A percentile compares a stretch with the other conserved stretches of the same genome.
Conservation (phyloP, 2,888 invertebrate species). For the Neoaliturus tenellus region DNA sequence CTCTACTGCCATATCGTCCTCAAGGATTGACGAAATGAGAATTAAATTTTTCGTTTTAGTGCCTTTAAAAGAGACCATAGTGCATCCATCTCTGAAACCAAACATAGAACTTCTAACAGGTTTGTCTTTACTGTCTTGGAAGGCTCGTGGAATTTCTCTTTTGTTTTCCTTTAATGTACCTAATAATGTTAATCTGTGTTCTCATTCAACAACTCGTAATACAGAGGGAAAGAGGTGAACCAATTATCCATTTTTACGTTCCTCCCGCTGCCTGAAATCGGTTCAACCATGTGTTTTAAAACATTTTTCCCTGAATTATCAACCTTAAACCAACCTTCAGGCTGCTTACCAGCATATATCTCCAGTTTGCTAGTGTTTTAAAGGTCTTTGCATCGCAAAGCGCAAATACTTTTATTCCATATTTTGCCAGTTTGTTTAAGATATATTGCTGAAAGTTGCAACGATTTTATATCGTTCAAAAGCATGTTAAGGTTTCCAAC, state of each 20-base stretch:
- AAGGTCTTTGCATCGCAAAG: constrained; percentile 41
- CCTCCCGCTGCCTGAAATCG: constrained; percentile 66
- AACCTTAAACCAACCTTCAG: constrained; percentile 65
- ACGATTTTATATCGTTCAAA: no score
- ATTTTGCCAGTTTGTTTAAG: constrained; percentile 54
- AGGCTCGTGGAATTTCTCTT: constrained; percentile 61
- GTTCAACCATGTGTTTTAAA: constrained; percentile 63
- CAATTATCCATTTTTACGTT: constrained; percentile 68
- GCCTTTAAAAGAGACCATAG: constrained; percentile 66
- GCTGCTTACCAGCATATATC: constrained; percentile 65
- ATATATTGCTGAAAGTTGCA: constrained; percentile 53
- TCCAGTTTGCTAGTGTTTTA: constrained; percentile 53
- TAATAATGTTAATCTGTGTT: constrained; percentile 61
- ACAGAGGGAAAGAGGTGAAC: constrained; percentile 67
- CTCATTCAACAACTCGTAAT: constrained; percentile 63
- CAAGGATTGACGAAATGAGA: constrained; percentile 62
- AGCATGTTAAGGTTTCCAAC: constrained; percentile 55
- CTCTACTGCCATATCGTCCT: constrained; percentile 57
- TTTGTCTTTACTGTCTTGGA: constrained; percentile 55
- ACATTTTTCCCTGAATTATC: constrained; percentile 66
- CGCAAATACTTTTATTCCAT: constrained; percentile 56
- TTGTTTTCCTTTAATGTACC: constrained; percentile 65
- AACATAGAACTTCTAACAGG: constrained; percentile 16
- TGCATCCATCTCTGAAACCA: constrained; percentile 48
- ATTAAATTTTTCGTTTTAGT: constrained; percentile 66